Evolutionary conservation across 2,113 vertebrate species (phyloP), one percentile per base, ranked within the genome.

Genomic region (Natator depressus): DNA sequence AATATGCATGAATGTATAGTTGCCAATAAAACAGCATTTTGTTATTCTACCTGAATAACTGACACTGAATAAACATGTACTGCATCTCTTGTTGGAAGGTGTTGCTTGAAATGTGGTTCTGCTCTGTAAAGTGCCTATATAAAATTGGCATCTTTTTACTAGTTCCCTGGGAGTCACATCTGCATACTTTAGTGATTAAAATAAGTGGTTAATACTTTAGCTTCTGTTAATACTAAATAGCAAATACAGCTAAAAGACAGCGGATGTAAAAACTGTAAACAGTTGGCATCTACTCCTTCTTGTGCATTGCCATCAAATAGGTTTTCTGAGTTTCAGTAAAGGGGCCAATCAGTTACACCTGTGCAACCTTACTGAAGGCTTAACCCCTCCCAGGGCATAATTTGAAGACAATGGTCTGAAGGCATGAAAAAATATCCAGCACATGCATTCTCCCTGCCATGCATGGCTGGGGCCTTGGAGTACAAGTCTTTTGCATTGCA

Each of bases 131-230:
- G 53, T 51, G 47, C 91, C 57, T 47, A 55, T 84, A 89, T 95
- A 81, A 96, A 97, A 96, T 91, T 12, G 91, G 81, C 83, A 69
- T 94, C 91, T 94, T 95, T 75, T 81, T 91, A 79, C 81, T 89
- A 29, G 35, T 80, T 95, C 59, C 16, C 75, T 54, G 85, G 92
- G 96, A 96, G 72, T 91, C 88, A 81, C 81, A 91, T 65, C 93
- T 94, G 69, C 89, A 94, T 91, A 94, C 90, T 94, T 96, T 96
- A 97, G 95, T 96, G 89, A 87, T 47, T 91, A 95, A 80, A 79
- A 35, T 49, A 50, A 93, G 89, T 95, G 92, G 94, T 97, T 94
- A 96, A 94, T 97, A 95, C 97, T 97, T 96, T 96, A 93, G 95
- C 93, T 96, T 97, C 93, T 95, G 90, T 95, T 95, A 96, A 94